Conservation (phyloP, 2,888 invertebrate species). For the Caenorhabditis becei region DNA sequence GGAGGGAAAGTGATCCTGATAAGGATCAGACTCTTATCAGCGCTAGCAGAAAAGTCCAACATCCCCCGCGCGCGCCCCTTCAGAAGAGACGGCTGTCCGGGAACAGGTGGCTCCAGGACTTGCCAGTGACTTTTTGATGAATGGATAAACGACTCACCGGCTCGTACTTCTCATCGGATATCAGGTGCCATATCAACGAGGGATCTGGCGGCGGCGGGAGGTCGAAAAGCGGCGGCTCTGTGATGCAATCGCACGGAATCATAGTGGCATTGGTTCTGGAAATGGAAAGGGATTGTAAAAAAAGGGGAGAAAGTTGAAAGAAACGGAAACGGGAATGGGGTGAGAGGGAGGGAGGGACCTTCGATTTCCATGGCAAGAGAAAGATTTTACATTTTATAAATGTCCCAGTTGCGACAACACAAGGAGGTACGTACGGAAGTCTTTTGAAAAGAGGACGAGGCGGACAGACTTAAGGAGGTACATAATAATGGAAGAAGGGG, state of each 20-base stretch:
- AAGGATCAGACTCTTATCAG: too few species aligned
- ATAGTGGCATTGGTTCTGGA: conserved; percentile 33
- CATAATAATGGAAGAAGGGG: conserved; percentile 49
- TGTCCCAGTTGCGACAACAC: conserved; percentile 35
- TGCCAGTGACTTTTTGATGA: conserved; percentile 10
- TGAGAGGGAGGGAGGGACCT: neutral
- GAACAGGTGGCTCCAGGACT: conserved; percentile 17
- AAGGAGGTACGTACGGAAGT: conserved; percentile 25
- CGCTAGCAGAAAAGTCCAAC: too few species aligned
- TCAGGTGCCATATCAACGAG: conserved; percentile 76
- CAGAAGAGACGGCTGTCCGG: conserved; percentile 29
- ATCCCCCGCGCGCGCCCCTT: too few species aligned
- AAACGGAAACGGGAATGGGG: neutral
- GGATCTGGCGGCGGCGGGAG: conserved; percentile 78
- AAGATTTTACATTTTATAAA: conserved; percentile 31
- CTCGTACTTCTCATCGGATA: conserved; percentile 74
- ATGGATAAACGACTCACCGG: conserved; percentile 60
- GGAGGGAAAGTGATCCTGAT: too few species aligned
- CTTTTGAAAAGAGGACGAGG: conserved; percentile 60
- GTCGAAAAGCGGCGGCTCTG: conserved; percentile 73
- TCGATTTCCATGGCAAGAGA: conserved; percentile 40
- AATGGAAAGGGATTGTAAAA: too few species aligned
- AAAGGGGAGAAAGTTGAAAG: too few species aligned
- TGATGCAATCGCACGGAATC: conserved; percentile 73
- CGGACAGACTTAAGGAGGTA: conserved; percentile 57